Evolutionary conservation across 2,888 invertebrate genomes (phyloP).

Genomic region (Eucera pruinosa): DNA sequence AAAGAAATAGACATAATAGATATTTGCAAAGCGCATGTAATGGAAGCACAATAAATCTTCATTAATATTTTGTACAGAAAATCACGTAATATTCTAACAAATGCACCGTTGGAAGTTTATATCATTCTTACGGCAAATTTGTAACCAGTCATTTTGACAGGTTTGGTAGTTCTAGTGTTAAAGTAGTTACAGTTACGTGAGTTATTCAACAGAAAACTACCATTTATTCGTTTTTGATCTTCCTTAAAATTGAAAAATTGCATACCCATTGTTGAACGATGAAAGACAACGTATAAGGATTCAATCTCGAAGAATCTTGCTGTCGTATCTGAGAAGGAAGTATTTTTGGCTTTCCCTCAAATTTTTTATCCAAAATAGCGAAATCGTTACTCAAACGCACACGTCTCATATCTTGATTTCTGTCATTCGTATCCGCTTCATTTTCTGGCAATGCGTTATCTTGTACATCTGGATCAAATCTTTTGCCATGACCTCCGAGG

Average conservation of each 20-base stretch:
- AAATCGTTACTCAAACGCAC: constrained; percentile 35
- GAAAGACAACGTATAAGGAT: constrained; percentile 77
- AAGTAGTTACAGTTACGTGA: no score
- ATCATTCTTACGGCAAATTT: no score
- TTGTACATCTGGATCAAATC: constrained; percentile 85
- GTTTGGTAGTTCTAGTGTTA: no score
- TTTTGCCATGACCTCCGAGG: constrained; percentile 91
- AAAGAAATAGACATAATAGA: no score
- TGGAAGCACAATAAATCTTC: no score
- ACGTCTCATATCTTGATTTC: constrained; percentile 37
- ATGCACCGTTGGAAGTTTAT: no score
- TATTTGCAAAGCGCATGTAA: no score
- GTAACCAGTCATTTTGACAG: no score
- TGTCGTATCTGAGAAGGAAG: constrained; percentile 14
- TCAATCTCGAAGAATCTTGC: constrained; percentile 25
- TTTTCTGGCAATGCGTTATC: constrained; percentile 74
- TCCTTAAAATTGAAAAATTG: background rate
- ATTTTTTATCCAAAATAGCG: constrained; percentile 24
- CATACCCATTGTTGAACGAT: constrained; percentile 84
- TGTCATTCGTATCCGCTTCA: constrained; percentile 66
- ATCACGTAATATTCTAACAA: no score
- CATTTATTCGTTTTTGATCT: constrained; percentile 14
- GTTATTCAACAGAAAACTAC: no score
- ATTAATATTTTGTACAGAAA: no score
- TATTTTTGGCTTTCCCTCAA: constrained; percentile 35